Percentiles rank a stretch among this genome's conserved stretches.
Conservation (phyloP, 92 coral and sea anemone species). For the Galaxea fascicularis region DNA sequence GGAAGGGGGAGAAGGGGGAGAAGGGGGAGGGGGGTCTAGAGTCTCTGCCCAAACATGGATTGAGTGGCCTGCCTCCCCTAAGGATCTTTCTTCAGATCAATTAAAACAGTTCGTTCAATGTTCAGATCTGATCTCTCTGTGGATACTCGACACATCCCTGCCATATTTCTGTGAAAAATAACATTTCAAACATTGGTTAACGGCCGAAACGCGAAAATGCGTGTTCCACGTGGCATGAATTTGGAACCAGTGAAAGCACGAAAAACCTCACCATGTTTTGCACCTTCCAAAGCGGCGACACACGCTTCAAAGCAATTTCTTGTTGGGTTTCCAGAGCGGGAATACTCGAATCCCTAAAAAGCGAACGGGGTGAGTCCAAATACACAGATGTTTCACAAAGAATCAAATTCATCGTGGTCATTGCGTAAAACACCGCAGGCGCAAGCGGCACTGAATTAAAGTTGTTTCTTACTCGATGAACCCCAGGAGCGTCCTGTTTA, state of each 20-base stretch:
- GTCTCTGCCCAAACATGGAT: too few species aligned
- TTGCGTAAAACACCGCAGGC: background rate
- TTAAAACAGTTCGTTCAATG: too few species aligned
- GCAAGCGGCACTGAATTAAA: background rate
- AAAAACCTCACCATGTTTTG: conserved; percentile 86
- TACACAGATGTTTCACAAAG: background rate
- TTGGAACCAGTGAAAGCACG: background rate
- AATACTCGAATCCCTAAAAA: conserved; percentile 91
- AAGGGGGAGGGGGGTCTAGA: too few species aligned
- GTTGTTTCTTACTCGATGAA: conserved; percentile 67
- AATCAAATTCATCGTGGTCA: background rate
- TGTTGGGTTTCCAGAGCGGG: conserved; percentile 98
- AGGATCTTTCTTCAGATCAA: too few species aligned
- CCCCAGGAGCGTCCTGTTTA: conserved; percentile 92
- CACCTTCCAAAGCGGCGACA: conserved; percentile 94
- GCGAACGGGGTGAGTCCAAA: background rate
- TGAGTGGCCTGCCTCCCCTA: too few species aligned
- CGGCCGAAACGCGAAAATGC: background rate
- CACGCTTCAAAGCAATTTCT: conserved; percentile 96
- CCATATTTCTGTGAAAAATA: too few species aligned
- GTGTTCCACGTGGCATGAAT: conserved; percentile 9
- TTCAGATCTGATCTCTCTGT: too few species aligned
- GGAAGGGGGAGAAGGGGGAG: too few species aligned
- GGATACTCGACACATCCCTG: too few species aligned
- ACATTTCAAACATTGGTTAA: background rate